These are phyloP conservation scores for Calliopum simillimum DNA, from an alignment of 2,888 invertebrate species.

Conservation along the genomic window DNA sequence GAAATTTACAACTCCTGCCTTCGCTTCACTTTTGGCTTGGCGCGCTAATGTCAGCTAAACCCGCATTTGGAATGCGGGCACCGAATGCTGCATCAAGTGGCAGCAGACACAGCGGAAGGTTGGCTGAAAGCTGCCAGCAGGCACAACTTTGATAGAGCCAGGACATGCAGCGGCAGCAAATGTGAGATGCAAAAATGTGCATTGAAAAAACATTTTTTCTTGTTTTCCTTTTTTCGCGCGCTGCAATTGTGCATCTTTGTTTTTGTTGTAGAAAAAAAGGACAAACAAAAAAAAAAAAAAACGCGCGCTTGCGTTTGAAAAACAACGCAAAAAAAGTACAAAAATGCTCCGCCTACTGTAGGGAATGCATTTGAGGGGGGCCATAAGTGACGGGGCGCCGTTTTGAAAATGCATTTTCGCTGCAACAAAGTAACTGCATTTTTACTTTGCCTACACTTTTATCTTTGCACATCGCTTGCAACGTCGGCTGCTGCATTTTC, in stretches of 20 bases:
- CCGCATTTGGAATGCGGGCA: slow-evolving; percentile 50
- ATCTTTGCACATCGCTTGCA: neutral
- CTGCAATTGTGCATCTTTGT: slow-evolving; percentile 21
- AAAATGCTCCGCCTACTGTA: slow-evolving; percentile 64
- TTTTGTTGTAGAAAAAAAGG: slow-evolving; percentile 32
- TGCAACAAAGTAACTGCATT: slow-evolving; percentile 21
- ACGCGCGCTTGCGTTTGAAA: slow-evolving; percentile 66
- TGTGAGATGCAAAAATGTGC: slow-evolving; percentile 19
- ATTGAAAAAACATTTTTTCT: slow-evolving; percentile 6
- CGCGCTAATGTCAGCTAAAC: slow-evolving; percentile 47
- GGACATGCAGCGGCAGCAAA: neutral
- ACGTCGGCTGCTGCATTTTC: neutral
- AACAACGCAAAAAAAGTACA: slow-evolving; percentile 57
- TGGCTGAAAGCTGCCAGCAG: slow-evolving; percentile 10
- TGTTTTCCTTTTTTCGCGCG: slow-evolving; percentile 29
- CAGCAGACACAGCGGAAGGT: no score
- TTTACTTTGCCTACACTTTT: neutral
- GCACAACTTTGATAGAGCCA: slow-evolving; percentile 24
- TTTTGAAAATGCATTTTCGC: slow-evolving; percentile 31
- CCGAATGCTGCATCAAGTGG: neutral
- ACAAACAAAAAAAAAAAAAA: no score
- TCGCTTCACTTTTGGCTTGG: no score
- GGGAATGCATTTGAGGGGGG: slow-evolving; percentile 30
- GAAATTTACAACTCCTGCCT: slow-evolving; percentile 15
- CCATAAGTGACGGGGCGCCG: neutral